Evolutionary conservation across 2,888 invertebrate genomes (phyloP), one percentile per base, ranked within the genome.

Genomic region (Dryobotodes eremita): DNA sequence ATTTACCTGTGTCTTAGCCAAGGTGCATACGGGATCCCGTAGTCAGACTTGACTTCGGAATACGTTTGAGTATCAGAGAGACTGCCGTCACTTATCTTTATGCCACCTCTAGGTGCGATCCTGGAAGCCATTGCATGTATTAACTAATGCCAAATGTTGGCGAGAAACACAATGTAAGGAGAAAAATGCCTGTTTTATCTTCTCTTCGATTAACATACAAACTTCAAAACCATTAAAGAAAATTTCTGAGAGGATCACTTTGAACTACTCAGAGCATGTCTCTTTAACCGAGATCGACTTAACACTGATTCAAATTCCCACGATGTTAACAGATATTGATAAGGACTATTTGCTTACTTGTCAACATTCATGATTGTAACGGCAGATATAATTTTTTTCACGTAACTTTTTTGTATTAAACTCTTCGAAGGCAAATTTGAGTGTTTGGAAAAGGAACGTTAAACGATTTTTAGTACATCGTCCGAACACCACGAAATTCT

Each of bases 1-100:
- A 89, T 79, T 91, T 95, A 97, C 97, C 98, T 98, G 95, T 99
- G 98, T 93, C 98, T 97, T 91, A 98, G 97, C 98, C 99, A 99
- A 85, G 98, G 98, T 36, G 98, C 98, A 92, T 99, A 99, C 0
- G 98, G 98, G 91, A 98, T 98, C 72, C 98, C 98, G 92, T 98
- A 98, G 91, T 98, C 98, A 61, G 98, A 98, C 88, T 97, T 97
- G 23, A 97, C 97, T 92, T 97, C 97, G 0, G 97, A 97, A 93
- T 98, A 98, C 15, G 98, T 98, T 94, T 98, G 98, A 2, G 98
- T 98, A 91, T 99, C 99, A 72, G 98, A 98, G 57, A 99, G 97
- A 84, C 98, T 98, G 42, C 99, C 99, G 91, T 98, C 98, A 89
- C 98, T 98, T 85, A 97, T 97, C 88, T 97, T 97, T 93, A 97